A percentile compares a stretch with the other conserved stretches of the same genome.
Evolutionary conservation across 2,113 vertebrate genomes (phyloP).

Genomic region (Bettongia penicillata): DNA sequence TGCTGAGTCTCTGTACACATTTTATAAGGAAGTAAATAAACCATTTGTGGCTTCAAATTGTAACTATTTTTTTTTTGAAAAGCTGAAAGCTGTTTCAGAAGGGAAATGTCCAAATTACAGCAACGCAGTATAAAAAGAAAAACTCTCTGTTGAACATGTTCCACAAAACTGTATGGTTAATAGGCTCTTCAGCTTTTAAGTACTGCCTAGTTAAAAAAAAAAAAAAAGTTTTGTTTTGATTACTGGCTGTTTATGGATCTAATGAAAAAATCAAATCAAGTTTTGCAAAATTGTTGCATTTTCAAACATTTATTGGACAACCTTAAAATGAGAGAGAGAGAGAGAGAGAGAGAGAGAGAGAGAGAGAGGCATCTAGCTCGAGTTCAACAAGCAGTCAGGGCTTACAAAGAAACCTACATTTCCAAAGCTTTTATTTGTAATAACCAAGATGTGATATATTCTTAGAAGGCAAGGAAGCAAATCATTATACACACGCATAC

Average conservation of each 20-base stretch:
- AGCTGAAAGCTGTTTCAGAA: slow-evolving; percentile 73
- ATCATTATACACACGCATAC: background rate
- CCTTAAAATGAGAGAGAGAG: background rate
- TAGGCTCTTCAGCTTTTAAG: slow-evolving; percentile 73
- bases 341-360: background rate
- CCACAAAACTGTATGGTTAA: slow-evolving; percentile 71
- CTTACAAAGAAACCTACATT: slow-evolving; percentile 62
- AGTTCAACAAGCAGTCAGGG: slow-evolving; percentile 26
- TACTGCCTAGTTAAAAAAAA: slow-evolving; percentile 66
- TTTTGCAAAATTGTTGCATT: slow-evolving; percentile 64
- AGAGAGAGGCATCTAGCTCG: slow-evolving; percentile 21
- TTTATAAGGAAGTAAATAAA: slow-evolving; percentile 82
- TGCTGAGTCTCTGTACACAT: slow-evolving; percentile 72
- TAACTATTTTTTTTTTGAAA: slow-evolving; percentile 73
- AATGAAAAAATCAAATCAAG: slow-evolving; percentile 73
- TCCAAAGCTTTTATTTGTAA: slow-evolving; percentile 66
- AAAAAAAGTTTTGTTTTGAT: slow-evolving; percentile 73
- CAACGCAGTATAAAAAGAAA: slow-evolving; percentile 75
- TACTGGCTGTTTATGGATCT: slow-evolving; percentile 70
- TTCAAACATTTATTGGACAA: slow-evolving; percentile 45
- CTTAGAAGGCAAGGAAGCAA: slow-evolving; percentile 44
- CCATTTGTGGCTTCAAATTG: slow-evolving; percentile 78
- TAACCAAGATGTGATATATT: slow-evolving; percentile 57
- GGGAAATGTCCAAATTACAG: slow-evolving; percentile 69
- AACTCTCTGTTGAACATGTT: slow-evolving; percentile 64